Percentiles rank a stretch among this genome's conserved stretches.
These are phyloP conservation scores for Mastigias papua DNA, from an alignment of 30 jellyfish, hydroid and myxozoan genomes.

Conservation along the genomic window DNA sequence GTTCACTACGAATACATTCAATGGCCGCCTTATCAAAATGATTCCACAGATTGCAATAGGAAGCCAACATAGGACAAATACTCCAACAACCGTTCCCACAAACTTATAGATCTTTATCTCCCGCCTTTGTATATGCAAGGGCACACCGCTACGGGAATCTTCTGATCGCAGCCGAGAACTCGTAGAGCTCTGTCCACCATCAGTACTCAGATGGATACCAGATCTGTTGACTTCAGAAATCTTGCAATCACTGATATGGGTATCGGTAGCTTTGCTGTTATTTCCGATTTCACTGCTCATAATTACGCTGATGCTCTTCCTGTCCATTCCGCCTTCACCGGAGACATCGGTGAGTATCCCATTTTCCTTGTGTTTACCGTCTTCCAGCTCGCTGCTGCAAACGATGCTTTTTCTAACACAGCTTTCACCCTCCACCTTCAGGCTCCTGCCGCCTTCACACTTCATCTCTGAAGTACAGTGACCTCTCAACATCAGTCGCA, in stretches of 20 bases:
- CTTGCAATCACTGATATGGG: not conserved
- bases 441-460: not conserved
- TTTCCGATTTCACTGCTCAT: not conserved
- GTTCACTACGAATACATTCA: not conserved
- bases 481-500: not conserved
- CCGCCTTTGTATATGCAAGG: slow-evolving; percentile 23
- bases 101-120: slow-evolving; percentile 32
- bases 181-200: too few relatives aligned
- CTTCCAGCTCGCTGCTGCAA: not conserved
- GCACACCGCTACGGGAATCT: not conserved
- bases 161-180: too few relatives aligned
- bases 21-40: not conserved
- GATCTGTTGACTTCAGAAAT: not conserved
- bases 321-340: not conserved
- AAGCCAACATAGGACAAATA: slow-evolving; percentile 53
- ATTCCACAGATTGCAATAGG: slow-evolving; percentile 43
- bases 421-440: not conserved
- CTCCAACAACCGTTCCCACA: slow-evolving; percentile 35
- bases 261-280: not conserved
- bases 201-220: not conserved
- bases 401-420: not conserved
- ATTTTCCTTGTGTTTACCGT: not conserved
- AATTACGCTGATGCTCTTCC: slow-evolving; percentile 10
- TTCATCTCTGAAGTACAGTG: not conserved
- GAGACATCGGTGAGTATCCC: too few relatives aligned